Conservation (phyloP, 2,888 invertebrate species). For the Belgica antarctica region DNA sequence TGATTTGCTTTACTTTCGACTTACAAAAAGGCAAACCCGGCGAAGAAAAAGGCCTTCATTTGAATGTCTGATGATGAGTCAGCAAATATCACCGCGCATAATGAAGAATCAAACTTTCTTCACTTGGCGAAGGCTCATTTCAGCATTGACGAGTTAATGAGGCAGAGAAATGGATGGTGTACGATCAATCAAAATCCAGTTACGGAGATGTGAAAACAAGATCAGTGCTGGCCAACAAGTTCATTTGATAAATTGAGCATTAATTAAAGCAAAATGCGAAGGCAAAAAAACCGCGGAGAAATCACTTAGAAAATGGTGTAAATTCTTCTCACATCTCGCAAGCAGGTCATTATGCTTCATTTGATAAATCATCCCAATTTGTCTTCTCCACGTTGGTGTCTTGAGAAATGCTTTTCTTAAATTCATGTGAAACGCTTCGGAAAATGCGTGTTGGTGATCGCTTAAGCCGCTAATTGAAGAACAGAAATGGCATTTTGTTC, state of each 20-base stretch:
- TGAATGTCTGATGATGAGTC: conserved; percentile 21
- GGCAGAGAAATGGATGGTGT: conserved; percentile 21
- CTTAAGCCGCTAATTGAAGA: conserved; percentile 31
- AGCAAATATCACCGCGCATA: conserved; percentile 8
- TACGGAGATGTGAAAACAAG: conserved; percentile 7
- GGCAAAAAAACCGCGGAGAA: not conserved
- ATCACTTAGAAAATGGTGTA: not conserved
- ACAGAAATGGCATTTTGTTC: conserved; percentile 25
- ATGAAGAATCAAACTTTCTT: conserved; percentile 18
- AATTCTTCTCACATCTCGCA: not conserved
- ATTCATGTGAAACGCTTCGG: not conserved
- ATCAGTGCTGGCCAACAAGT: conserved; percentile 16
- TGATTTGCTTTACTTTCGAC: conserved; percentile 29
- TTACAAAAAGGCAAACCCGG: not conserved
- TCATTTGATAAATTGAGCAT: conserved; percentile 36
- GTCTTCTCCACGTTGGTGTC: not conserved
- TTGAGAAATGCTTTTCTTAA: not conserved
- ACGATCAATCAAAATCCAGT: conserved; percentile 35
- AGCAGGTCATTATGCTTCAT: not conserved
- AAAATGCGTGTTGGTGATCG: not conserved
- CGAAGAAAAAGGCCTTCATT: not conserved
- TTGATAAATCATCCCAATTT: not conserved
- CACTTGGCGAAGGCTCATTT: not conserved
- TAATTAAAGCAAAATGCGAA: conserved; percentile 29
- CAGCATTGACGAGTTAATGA: conserved; percentile 28